Evolutionary conservation across 2,888 invertebrate species (phyloP), one percentile per base, ranked within the genome.

Genomic region (Xestoiulus laeticollis): DNA sequence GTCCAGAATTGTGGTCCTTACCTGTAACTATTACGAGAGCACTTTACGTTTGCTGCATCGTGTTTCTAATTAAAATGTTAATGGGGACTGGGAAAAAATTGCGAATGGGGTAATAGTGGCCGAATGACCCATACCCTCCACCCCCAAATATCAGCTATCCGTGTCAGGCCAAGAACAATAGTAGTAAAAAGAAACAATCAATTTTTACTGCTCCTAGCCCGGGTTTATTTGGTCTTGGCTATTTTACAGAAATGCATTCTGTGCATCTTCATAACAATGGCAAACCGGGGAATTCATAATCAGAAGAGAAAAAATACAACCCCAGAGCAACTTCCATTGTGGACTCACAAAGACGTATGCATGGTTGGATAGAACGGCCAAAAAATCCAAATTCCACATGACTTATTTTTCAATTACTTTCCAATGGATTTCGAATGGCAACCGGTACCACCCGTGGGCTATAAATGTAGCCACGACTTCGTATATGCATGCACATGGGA

Each of bases 121-220:
- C 4, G 6, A 22, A 68, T 19, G 8, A 6, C 22, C 59, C 59
- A n/a, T 22, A 10, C 59, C 16, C 16, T 2, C 59, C 59, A n/a
- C 6, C 19, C n/a, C 59, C 48, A 22, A 22, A 22, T 22, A 68
- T 22, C 59, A 68, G 59, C 59, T 26, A 68, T 22, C 22, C 59
- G 59, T 68, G 59, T 68, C 59, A 22, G 59, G n/a, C 59, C 59
- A 68, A 68, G 59, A 68, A 68, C 59, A 68, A 68, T 68, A 68
- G 22, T 22, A 5, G 59, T 68, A 68, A 26, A 68, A 68, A 38
- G 38, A 68, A 68, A 68, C 59, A 68, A 68, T 68, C 59, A 68
- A 68, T 68, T 68, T 68, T 68, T 68, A 68, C 59, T 68, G 59
- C 59, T 22, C 5, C 22, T 5, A 26, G 22, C 59, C 59, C n/a